These are phyloP conservation scores for Anoplopoma fimbria DNA, from an alignment of 2,113 vertebrate genomes.

Conservation along the genomic window DNA sequence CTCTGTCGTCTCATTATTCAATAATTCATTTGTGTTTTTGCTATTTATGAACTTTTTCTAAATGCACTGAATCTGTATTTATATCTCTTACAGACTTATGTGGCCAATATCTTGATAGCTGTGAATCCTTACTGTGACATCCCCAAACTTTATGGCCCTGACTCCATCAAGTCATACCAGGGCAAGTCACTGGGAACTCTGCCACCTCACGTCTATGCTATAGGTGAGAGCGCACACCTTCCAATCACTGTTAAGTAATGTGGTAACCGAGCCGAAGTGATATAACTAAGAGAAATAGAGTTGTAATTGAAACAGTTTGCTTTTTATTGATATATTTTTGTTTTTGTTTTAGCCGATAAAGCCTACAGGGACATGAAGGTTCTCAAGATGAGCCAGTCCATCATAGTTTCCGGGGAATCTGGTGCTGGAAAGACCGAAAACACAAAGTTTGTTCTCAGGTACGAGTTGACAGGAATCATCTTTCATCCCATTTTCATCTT, in stretches of 20 bases:
- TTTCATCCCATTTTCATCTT: not conserved
- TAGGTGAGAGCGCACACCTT: conserved; percentile 84
- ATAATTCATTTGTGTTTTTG: conserved; percentile 16
- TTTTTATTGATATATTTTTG: not conserved
- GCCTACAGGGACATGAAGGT: conserved; percentile 98
- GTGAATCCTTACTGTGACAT: conserved; percentile 98
- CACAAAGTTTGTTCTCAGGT: conserved; percentile 99
- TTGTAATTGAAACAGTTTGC: not conserved
- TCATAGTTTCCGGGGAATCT: conserved; percentile 98
- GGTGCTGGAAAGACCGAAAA: conserved; percentile 99
- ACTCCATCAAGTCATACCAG: conserved; percentile 92
- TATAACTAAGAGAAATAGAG: not conserved
- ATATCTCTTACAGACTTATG: conserved; percentile 89
- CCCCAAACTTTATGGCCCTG: conserved; percentile 92
- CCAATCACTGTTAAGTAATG: not conserved
- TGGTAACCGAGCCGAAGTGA: not conserved
- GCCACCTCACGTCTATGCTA: conserved; percentile 96
- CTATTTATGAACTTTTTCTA: not conserved
- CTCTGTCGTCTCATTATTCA: conserved; percentile 24
- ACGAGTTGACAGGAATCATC: conserved; percentile 40
- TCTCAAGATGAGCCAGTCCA: conserved; percentile 97
- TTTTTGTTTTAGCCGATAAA: conserved; percentile 90
- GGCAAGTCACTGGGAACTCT: conserved; percentile 94
- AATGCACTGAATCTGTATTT: not conserved
- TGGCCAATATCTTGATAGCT: conserved; percentile 98